Percentiles rank a stretch among this genome's conserved stretches.
phyloP scores from a whole-genome alignment of 92 coral and sea anemone species.

The Phenganax stokvisi region DNA sequence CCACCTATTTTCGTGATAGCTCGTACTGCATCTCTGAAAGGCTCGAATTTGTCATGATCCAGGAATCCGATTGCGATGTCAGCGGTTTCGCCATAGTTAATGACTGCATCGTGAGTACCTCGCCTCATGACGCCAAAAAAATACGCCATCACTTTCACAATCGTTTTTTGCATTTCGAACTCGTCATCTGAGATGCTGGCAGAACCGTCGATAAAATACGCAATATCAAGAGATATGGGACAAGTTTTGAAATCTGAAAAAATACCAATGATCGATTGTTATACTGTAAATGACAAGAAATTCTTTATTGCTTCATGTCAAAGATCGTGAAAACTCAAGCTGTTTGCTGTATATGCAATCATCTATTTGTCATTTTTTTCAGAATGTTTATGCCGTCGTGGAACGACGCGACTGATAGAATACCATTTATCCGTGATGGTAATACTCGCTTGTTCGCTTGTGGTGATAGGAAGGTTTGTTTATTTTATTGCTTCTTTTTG shows the following conservation, averaged over 20 bases:
- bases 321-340: too few species aligned
- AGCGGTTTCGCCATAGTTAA: constrained; percentile 10
- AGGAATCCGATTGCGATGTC: background rate
- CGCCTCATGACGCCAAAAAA: constrained; percentile 36
- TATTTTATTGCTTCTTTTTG: too few species aligned
- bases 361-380: too few species aligned
- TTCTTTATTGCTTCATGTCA: too few species aligned
- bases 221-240: constrained; percentile 30
- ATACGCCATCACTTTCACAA: constrained; percentile 40
- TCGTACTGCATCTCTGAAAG: constrained; percentile 30
- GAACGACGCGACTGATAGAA: too few species aligned
- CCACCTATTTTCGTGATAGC: background rate
- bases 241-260: constrained; percentile 29
- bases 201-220: constrained; percentile 35
- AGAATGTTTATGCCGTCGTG: too few species aligned
- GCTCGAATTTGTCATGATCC: constrained; percentile 3
- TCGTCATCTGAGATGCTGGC: background rate
- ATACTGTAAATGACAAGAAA: too few species aligned
- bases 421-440: too few species aligned
- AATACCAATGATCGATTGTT: too few species aligned
- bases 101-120: constrained; percentile 28
- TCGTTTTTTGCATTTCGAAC: constrained; percentile 23
- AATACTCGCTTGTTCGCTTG: too few species aligned
- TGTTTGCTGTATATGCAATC: too few species aligned
- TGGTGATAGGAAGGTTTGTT: too few species aligned